phyloP scores from a whole-genome alignment of 2,113 vertebrate genomes.

The Cairina moschata region DNA sequence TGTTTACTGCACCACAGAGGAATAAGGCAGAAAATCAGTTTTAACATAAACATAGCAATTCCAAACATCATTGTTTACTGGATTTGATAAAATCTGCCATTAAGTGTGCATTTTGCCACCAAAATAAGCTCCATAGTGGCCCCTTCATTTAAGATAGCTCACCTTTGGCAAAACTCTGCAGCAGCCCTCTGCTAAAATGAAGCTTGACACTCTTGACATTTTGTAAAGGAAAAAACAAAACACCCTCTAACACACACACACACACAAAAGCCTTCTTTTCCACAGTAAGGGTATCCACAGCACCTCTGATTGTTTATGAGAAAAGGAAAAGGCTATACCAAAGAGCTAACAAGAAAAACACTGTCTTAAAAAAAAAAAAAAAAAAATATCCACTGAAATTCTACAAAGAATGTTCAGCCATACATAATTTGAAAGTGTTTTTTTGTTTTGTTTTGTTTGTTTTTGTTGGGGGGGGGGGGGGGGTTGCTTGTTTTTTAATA shows the following conservation, averaged over 20 bases:
- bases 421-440: neutral
- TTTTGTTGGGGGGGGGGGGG: neutral
- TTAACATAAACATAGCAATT: fast-evolving
- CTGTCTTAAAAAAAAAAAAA: neutral
- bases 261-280: neutral
- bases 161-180: neutral
- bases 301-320: neutral
- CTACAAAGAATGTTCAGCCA: neutral
- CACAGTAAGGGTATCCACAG: neutral
- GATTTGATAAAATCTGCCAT: neutral
- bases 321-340: neutral
- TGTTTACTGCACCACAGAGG: neutral
- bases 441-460: neutral
- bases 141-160: neutral
- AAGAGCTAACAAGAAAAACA: neutral
- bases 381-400: neutral
- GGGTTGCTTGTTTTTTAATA: neutral
- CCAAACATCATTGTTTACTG: neutral
- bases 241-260: neutral
- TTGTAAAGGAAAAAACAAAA: neutral
- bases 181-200: neutral
- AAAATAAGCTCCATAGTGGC: neutral
- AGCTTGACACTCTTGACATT: neutral
- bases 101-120: neutral
- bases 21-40: neutral